Evolutionary conservation across 2,113 vertebrate genomes (phyloP).

Genomic region (Heterocephalus glaber): DNA sequence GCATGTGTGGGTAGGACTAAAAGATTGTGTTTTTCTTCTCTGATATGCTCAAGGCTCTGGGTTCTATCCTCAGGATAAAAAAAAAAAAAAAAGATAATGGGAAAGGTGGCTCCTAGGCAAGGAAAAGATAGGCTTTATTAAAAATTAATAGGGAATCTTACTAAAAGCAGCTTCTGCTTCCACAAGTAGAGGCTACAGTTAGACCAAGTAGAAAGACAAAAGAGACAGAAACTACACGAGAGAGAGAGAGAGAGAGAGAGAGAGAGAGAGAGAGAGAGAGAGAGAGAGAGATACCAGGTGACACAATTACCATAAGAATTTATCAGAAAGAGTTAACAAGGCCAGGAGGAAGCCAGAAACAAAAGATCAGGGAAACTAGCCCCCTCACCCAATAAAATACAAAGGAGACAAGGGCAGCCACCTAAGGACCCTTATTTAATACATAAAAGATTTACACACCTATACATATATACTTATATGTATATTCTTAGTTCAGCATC

Average conservation of each 20-base stretch:
- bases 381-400: not conserved
- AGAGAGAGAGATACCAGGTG: not conserved
- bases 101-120: not conserved
- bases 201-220: not conserved
- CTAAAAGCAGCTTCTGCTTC: not conserved
- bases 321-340: not conserved
- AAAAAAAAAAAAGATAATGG: not conserved
- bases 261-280: not conserved
- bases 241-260: not conserved
- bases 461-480: not conserved
- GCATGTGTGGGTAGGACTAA: not conserved
- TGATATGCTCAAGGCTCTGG: not conserved
- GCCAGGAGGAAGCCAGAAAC: not conserved
- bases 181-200: not conserved
- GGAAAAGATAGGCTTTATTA: not conserved
- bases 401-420: not conserved
- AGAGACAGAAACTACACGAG: not conserved
- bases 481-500: not conserved
- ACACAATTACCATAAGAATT: not conserved
- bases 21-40: not conserved
- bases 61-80: not conserved
- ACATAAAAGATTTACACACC: not conserved
- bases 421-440: not conserved
- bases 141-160: not conserved
- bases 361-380: not conserved